Conservation (phyloP, 2,797 vertebrate genomes). For the Sebastes ruberrimus region DNA sequence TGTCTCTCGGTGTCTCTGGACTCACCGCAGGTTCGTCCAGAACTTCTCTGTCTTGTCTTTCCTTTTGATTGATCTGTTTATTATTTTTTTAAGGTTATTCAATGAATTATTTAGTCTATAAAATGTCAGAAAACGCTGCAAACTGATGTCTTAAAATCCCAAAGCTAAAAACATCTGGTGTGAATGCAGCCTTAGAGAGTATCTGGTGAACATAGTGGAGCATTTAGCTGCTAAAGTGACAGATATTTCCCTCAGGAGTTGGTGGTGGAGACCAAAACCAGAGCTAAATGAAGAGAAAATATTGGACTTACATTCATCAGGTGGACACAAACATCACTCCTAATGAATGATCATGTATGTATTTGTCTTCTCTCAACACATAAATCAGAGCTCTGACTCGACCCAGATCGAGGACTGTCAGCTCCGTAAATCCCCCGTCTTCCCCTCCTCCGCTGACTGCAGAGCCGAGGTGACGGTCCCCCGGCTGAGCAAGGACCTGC, state of each 20-base stretch:
- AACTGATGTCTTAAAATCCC: not conserved
- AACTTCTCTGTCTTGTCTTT: not conserved
- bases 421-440: slow-evolving; percentile 43
- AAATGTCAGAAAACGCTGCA: not conserved
- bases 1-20: not conserved
- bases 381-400: slow-evolving; percentile 57
- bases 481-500: slow-evolving; percentile 83
- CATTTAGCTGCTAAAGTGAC: not conserved
- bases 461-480: slow-evolving; percentile 77
- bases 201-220: too few relatives aligned
- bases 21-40: slow-evolving; percentile 49
- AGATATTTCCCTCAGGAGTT: not conserved
- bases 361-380: not conserved
- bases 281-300: not conserved
- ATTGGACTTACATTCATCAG: not conserved
- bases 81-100: not conserved
- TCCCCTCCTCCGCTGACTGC: slow-evolving; percentile 8
- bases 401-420: slow-evolving; percentile 51
- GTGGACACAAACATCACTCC: not conserved
- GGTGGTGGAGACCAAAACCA: not conserved
- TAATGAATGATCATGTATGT: not conserved
- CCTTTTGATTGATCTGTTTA: not conserved
- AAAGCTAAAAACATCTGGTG: not conserved
- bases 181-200: too few relatives aligned
- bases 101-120: not conserved